Conservation (phyloP, 2,113 vertebrate genomes). For the Camelus dromedarius region DNA sequence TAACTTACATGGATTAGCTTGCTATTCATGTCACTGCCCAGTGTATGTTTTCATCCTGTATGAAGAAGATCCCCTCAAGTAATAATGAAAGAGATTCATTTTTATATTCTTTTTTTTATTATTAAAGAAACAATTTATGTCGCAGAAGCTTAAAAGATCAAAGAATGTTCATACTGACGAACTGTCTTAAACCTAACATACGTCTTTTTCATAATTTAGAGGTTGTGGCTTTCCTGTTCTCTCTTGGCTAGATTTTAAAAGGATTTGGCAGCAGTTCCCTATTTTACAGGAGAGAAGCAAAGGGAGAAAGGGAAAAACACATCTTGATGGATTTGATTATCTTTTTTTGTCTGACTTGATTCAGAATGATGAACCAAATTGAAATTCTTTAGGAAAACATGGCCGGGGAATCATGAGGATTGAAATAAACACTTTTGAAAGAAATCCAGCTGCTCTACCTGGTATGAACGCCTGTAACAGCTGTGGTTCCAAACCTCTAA, state of each 20-base stretch:
- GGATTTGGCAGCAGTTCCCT: neutral
- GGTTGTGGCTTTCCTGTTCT: conserved; percentile 7
- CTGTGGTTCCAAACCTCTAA: neutral
- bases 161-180: conserved; percentile 46
- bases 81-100: conserved; percentile 42
- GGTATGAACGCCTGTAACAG: conserved; percentile 19
- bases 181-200: conserved; percentile 23
- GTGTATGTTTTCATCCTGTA: neutral
- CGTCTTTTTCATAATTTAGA: conserved; percentile 42
- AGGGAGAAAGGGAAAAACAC: conserved; percentile 4
- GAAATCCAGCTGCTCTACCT: conserved; percentile 71
- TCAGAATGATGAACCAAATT: conserved; percentile 67
- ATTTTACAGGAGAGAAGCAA: conserved; percentile 45
- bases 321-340: conserved; percentile 77
- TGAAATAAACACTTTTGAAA: conserved; percentile 71
- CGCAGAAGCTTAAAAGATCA: conserved; percentile 41
- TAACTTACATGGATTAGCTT: conserved; percentile 28
- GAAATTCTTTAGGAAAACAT: conserved; percentile 78
- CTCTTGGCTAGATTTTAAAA: neutral
- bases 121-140: conserved; percentile 38
- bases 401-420: conserved; percentile 58
- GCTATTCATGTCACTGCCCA: conserved; percentile 19
- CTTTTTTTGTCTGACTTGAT: conserved; percentile 69
- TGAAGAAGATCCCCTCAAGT: conserved; percentile 2
- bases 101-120: conserved; percentile 49